Evolutionary conservation across 53 echinoderm and acorn worm genomes (phyloP).

Genomic region (Stichopus horrens): DNA sequence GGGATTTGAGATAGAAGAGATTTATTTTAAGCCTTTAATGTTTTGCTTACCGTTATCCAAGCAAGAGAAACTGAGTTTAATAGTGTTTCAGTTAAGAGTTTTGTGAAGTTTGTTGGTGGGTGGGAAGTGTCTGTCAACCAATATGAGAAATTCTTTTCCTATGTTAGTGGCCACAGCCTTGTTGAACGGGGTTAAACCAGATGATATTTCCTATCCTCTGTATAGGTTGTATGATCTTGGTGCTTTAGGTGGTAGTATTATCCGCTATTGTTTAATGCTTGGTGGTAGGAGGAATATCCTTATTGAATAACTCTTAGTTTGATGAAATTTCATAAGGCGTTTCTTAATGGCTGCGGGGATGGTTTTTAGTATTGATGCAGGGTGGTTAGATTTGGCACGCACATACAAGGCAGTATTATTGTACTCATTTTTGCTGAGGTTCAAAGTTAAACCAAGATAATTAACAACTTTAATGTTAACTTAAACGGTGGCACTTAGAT

Average conservation of each 20-base stretch:
- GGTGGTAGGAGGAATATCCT: background rate
- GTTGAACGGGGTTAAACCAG: background rate
- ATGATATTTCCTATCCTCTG: background rate
- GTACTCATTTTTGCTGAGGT: background rate
- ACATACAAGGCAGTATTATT: slow-evolving; percentile 17
- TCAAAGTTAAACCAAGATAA: slow-evolving; percentile 3
- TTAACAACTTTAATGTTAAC: slow-evolving; percentile 18
- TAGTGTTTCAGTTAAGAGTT: background rate
- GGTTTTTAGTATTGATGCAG: background rate
- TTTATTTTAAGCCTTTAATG: too few relatives aligned
- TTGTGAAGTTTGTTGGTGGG: background rate
- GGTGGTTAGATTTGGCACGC: slow-evolving; percentile 29
- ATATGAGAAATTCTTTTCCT: background rate
- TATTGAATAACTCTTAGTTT: background rate
- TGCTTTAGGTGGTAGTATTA: background rate
- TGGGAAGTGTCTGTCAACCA: slow-evolving; percentile 23
- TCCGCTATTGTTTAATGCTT: background rate
- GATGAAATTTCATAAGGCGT: background rate
- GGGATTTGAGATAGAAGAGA: background rate
- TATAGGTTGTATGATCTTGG: background rate
- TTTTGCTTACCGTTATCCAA: too few relatives aligned
- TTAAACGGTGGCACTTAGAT: background rate
- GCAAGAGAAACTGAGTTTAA: too few relatives aligned
- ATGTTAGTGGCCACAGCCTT: background rate
- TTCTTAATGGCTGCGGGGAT: background rate